Conservation (phyloP, 2,113 vertebrate genomes). For the Psilopsiagon aymara region DNA sequence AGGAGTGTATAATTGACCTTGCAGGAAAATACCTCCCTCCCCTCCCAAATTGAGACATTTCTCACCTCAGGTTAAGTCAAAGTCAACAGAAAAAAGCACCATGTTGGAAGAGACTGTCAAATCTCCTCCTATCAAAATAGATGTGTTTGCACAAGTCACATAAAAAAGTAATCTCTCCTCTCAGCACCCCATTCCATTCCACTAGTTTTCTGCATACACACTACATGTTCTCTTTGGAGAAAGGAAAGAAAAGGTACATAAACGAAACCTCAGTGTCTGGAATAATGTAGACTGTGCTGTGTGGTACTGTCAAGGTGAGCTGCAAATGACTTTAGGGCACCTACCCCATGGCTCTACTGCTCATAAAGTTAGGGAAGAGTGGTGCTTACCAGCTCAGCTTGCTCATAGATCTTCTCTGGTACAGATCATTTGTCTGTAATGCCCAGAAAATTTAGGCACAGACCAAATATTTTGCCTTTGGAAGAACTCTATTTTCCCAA, state of each 20-base stretch:
- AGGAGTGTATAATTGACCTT: not conserved
- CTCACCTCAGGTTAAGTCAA: not conserved
- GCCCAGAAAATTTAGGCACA: not conserved
- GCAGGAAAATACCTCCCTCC: not conserved
- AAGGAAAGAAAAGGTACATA: not conserved
- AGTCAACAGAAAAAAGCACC: not conserved
- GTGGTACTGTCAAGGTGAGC: not conserved
- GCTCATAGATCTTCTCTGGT: not conserved
- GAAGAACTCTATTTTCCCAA: not conserved
- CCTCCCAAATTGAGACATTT: not conserved
- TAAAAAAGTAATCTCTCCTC: not conserved
- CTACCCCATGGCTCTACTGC: not conserved
- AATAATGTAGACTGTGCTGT: rapidly evolving
- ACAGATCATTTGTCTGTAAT: not conserved
- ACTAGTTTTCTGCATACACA: not conserved
- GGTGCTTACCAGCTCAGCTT: not conserved
- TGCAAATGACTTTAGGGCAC: not conserved
- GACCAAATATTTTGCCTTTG: not conserved
- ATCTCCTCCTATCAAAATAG: not conserved
- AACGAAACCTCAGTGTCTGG: not conserved
- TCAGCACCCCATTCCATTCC: rapidly evolving
- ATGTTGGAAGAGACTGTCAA: not conserved
- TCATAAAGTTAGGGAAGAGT: not conserved
- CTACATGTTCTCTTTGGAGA: not conserved
- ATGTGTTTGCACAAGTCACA: not conserved